Evolutionary conservation across 1,140 invertebrate genomes (phyloP), one percentile per base, ranked within the genome.

Genomic region (Ceratina calcarata): DNA sequence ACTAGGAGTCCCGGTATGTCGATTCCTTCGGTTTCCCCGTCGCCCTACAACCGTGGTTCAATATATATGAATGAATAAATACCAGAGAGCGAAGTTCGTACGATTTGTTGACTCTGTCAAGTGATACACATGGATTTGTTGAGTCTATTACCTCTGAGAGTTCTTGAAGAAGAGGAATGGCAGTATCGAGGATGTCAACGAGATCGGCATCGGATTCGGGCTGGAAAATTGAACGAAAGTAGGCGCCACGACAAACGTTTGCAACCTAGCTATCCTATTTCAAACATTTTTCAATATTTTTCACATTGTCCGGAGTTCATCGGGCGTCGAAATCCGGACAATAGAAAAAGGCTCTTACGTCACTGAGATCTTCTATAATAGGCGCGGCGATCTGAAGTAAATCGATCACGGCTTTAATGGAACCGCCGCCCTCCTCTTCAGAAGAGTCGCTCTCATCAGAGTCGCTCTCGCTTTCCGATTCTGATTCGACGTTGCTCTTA

Each of bases 281-380:
- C 6, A 45, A 45, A 3, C 3, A 45, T 45, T 45, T 10, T 45
- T 45, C 2, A 6, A 10, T 45, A 7, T 10, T 45, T 10, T 45
- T 45, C 37, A 45, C 8, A 45, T 45, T 16, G 18, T n/a, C 13
- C 53, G 6, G 18, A 57, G 53, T 57, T 4, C 4, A 57, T 8
- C 51, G 55, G 49, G 7, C 8, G 45, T 83, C 32, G 6, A 37
- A 6, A 37, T 37, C 32, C 32, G 32, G 6, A 6, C 6, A 37
- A 37, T 37, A 37, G 6, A 6, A 7, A 12, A 18, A 60, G n/a
- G 4, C 49, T 82, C 87, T 90, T 90, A 93, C 92, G 65, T 93
- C 89, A 80, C 91, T 93, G 6, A 93, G 86, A 71, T 93, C 92
- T 75, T 93, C 91, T 4, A 93, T 78, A 73, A 92, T 87, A 0